Conservation (phyloP, 2,113 vertebrate genomes). For the Oreotrochilus melanogaster region DNA sequence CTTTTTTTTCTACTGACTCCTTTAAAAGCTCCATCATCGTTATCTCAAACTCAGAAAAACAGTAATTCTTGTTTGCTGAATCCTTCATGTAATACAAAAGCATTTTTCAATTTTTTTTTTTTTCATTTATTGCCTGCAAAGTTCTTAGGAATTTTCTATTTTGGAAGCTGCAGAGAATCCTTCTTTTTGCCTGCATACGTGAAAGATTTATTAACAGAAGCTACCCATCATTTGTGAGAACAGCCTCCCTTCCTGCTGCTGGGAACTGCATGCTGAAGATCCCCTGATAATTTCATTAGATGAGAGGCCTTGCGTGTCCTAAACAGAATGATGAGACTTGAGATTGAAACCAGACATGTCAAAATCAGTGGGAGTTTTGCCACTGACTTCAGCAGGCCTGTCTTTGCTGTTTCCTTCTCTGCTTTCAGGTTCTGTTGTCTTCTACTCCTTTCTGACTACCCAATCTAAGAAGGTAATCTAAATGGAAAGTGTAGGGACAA, state of each 20-base stretch:
- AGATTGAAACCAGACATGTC: not conserved
- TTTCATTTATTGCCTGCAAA: not conserved
- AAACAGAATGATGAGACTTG: not conserved
- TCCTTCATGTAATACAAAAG: not conserved
- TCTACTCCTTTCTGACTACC: not conserved
- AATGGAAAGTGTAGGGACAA: not conserved
- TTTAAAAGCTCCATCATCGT: not conserved
- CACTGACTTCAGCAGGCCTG: not conserved
- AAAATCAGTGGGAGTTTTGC: not conserved
- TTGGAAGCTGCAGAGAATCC: not conserved
- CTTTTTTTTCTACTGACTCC: not conserved
- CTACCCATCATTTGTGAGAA: not conserved
- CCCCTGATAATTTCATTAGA: not conserved
- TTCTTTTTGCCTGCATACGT: not conserved
- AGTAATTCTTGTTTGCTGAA: not conserved
- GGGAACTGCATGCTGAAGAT: constrained; percentile 22
- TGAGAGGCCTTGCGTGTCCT: not conserved
- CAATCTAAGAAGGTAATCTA: not conserved
- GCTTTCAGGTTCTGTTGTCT: not conserved
- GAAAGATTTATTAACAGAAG: not conserved
- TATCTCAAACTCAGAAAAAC: not conserved
- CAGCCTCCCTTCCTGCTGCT: not conserved
- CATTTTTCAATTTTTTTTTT: not conserved
- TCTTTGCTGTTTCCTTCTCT: not conserved
- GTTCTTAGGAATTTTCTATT: not conserved